A percentile compares a stretch with the other conserved stretches of the same genome.
phyloP scores from a whole-genome alignment of 2,888 invertebrate species.

The Pseudoips prasinana region DNA sequence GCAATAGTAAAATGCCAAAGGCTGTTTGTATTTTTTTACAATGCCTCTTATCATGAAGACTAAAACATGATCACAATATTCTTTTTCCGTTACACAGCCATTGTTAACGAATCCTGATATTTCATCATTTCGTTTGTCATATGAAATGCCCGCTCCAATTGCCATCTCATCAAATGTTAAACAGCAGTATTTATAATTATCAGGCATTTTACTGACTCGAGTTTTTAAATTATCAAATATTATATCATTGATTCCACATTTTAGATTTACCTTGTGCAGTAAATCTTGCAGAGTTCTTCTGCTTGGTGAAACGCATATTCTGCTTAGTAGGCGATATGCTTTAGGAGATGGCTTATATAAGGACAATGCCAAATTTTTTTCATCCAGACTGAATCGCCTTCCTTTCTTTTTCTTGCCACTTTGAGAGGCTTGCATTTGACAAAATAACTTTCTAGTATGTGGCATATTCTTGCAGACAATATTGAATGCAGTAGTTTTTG shows the following conservation, averaged over 20 bases:
- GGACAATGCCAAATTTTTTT: conserved; percentile 14
- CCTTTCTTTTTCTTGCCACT: conserved; percentile 9
- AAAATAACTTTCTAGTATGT: conserved; percentile 8
- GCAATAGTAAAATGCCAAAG: too few relatives aligned
- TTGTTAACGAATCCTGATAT: conserved; percentile 6
- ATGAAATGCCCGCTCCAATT: conserved; percentile 1
- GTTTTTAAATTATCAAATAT: conserved; percentile 4
- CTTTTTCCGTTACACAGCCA: conserved; percentile 1
- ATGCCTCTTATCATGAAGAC: neutral
- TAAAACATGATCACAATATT: neutral
- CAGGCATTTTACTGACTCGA: conserved; percentile 4
- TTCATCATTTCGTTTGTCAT: conserved; percentile 2
- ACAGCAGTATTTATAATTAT: conserved; percentile 1
- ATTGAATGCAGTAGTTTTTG: too few relatives aligned
- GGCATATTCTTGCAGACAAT: conserved; percentile 2
- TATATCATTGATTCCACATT: neutral
- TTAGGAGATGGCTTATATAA: conserved; percentile 19
- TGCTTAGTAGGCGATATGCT: conserved; percentile 1
- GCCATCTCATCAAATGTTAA: conserved; percentile 8
- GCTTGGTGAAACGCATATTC: conserved; percentile 4
- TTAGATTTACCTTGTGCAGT: neutral
- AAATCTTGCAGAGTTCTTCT: conserved; percentile 1
- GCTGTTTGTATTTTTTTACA: too few relatives aligned
- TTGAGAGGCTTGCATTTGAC: conserved; percentile 11
- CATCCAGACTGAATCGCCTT: conserved; percentile 14